phyloP scores from a whole-genome alignment of 2,113 vertebrate species.

The Perognathus longimembris region DNA sequence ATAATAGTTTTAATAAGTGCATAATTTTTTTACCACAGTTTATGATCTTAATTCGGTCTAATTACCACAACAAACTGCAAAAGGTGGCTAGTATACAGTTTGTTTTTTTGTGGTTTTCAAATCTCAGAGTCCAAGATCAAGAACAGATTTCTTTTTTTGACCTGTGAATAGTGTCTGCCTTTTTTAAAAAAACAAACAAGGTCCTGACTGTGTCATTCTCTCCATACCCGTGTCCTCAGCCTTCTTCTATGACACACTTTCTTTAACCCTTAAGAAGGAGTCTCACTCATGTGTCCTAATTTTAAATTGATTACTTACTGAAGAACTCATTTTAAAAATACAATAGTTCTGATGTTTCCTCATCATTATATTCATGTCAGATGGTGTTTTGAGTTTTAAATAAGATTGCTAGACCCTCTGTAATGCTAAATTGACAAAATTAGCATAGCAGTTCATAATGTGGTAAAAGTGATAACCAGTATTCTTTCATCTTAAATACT shows the following conservation, averaged over 20 bases:
- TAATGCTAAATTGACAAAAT: too few species aligned
- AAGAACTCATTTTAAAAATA: neutral
- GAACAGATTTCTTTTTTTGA: neutral
- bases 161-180: neutral
- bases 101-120: neutral
- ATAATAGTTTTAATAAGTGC: too few species aligned
- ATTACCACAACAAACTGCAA: neutral
- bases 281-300: neutral
- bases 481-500: too few species aligned
- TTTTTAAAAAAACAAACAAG: neutral
- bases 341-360: too few species aligned
- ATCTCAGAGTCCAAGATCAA: neutral
- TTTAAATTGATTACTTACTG: neutral
- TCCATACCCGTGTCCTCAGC: neutral
- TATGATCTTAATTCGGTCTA: too few species aligned
- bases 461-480: too few species aligned
- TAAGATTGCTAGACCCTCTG: too few species aligned
- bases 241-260: neutral
- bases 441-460: too few species aligned
- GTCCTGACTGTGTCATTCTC: neutral
- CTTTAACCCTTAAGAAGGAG: neutral
- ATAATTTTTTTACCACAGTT: too few species aligned
- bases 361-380: too few species aligned
- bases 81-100: neutral
- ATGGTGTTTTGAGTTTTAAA: too few species aligned